These are phyloP conservation scores for Silurus aristotelis DNA, from an alignment of 2,797 vertebrate species.

Conservation along the genomic window DNA sequence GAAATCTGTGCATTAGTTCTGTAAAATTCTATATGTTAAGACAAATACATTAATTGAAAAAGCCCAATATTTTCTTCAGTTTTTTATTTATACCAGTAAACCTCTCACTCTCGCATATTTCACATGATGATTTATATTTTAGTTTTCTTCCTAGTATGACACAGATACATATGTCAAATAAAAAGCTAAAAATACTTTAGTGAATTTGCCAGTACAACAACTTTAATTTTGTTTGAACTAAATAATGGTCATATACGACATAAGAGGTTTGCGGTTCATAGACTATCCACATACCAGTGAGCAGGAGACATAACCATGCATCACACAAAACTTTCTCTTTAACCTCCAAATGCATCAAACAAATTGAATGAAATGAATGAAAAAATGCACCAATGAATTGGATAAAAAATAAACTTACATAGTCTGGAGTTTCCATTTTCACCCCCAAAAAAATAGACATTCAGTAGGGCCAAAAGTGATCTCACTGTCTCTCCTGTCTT, in stretches of 20 bases:
- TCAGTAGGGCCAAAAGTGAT: not conserved
- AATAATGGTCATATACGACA: not conserved
- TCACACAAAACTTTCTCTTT: not conserved
- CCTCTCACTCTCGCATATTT: not conserved
- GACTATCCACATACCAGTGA: not conserved
- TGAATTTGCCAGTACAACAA: not conserved
- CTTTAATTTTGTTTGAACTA: not conserved
- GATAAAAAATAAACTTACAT: constrained; percentile 22
- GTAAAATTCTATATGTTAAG: not conserved
- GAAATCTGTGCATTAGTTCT: not conserved
- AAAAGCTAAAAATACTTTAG: not conserved
- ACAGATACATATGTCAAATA: not conserved
- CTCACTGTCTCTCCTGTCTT: not conserved
- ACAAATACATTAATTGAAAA: not conserved
- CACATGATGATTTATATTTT: not conserved
- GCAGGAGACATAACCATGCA: too few species aligned
- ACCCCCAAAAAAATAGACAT: not conserved
- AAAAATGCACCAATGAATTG: too few species aligned
- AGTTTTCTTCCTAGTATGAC: not conserved
- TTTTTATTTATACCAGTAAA: not conserved
- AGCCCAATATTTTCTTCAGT: not conserved
- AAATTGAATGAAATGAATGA: too few species aligned
- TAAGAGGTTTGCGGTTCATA: not conserved
- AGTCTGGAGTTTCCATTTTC: not conserved
- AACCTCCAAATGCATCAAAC: not conserved